Evolutionary conservation across 2,113 vertebrate species (phyloP), one percentile per base, ranked within the genome.

Genomic region (Gallinago paraguaiae): DNA sequence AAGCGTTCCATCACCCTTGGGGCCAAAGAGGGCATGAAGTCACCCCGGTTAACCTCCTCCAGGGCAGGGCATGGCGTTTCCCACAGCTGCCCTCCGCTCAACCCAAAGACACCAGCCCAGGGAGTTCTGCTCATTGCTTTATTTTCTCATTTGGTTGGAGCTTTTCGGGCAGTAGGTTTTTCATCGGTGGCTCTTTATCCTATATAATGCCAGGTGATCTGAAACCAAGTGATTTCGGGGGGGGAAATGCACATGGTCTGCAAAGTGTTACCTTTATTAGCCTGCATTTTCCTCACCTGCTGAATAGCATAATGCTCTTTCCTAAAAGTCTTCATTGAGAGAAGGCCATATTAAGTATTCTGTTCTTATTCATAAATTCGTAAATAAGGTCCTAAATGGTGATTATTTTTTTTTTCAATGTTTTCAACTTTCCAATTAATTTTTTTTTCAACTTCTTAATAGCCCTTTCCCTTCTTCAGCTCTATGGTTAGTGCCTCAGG

Each of bases 1-100:
- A 45, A n/a, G 3, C 10, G n/a, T 33, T 72, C 33, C 9, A 19
- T 18, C 3, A 1, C 1, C 0, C 65, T 35, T 0, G 3, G 68
- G 31, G 53, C 31, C 46, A 45, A 37, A 48, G 50, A 41, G 51
- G 45, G 25, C 0, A 0, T 4, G 1, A 41, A 54, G 43, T 57
- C 31, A 37, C 76, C 76, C 37, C 3, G 11, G 41, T 22, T 79
- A 37, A 48, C 61, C 51, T 72, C 3, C 0, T 18, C 9, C 7
- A 2, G 41, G 3, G 0, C 39, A 60, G 57, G 33, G 28, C 37
- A 15, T 17, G 31, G 39, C 30, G 3, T 65, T 88, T 69, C 81
- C 53, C 56, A 30, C 45, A 69, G 74, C 79, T 65, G 75, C 57
- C 39, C n/a, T 65, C 17, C 1, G 0, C n/a, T 69, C 59, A 31